Base-by-base conservation (phyloP, 2,888 invertebrate species). In the Ophonus ardosiacus region DNA sequence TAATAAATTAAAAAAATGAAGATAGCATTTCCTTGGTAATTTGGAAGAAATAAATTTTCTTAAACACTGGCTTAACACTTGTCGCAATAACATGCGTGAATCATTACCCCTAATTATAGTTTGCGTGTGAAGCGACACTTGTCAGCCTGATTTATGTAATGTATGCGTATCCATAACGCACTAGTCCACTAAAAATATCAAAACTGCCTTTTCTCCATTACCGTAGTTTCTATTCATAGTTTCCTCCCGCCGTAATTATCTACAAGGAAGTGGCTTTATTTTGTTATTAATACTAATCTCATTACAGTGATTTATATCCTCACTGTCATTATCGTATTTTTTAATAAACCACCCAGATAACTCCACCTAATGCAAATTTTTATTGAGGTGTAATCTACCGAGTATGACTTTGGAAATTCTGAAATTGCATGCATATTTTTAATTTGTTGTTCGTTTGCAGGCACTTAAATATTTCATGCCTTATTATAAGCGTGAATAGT, bases 31-130 rank as follows among this genome's bases (percentile, higher is more conserved):
- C 43, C 13, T 51, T 51, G 43, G 31, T 13, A 51, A 51, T 51
- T 51, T 51, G 31, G 17, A n/a, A 24, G 78, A 78, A 78, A 78
- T 78, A 78, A 78, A 78, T 78, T 78, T 56, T 56, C 78, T 21
- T 78, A 78, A 78, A 57, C 57, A 74, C 56, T 43, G 18, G 74
- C 43, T 74, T 74, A 74, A 74, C 74, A 78, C 78, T 78, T 78
- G 78, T 78, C 43, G 76, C 56, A 78, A 78, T 78, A 78, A 78
- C 57, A 78, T 78, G 57, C 31, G 31, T 78, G 78, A 78, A 78
- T 78, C 78, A 78, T 78, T 78, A 56, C 56, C 78, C 57, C 78
- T 78, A 78, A 78, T 78, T 78, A 78, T 78, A 78, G 56, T 31
- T 78, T 24, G 78, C 78, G 21, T 78, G 78, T 21, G 56, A 56